A percentile compares a stretch with the other conserved stretches of the same genome.
These are phyloP conservation scores for Caenorhabditis angaria DNA, from an alignment of 2,888 invertebrate genomes.

Conservation along the genomic window DNA sequence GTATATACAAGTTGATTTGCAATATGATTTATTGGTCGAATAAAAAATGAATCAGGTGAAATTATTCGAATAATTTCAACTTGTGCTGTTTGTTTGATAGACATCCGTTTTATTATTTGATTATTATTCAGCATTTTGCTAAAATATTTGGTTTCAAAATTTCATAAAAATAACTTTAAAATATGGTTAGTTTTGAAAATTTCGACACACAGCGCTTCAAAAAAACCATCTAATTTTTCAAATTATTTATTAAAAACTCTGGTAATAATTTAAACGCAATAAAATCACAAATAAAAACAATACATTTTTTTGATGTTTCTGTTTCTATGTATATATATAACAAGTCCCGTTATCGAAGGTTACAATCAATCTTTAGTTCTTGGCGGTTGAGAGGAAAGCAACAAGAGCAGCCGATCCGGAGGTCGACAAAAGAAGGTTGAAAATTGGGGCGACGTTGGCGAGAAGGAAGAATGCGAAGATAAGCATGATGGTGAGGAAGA, in stretches of 20 bases:
- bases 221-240: background rate
- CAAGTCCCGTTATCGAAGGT: constrained; percentile 22
- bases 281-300: constrained; percentile 1
- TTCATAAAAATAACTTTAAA: too few species aligned
- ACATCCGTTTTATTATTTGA: background rate
- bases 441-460: constrained; percentile 85
- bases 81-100: constrained; percentile 14
- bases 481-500: constrained; percentile 91
- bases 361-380: constrained; percentile 69
- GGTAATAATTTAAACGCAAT: constrained; percentile 6
- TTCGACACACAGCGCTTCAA: background rate
- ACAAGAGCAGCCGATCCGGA: constrained; percentile 87
- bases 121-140: too few species aligned
- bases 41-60: constrained; percentile 39
- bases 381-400: constrained; percentile 93
- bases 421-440: constrained; percentile 92
- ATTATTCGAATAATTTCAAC: constrained; percentile 25
- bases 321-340: background rate
- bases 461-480: constrained; percentile 92
- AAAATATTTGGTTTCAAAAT: too few species aligned
- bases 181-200: background rate
- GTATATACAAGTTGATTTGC: constrained; percentile 25
- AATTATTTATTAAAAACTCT: background rate
- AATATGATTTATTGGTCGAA: constrained; percentile 47
- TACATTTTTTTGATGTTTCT: background rate